Percentiles rank a stretch among this genome's conserved stretches.
Conservation (phyloP, 2,888 invertebrate genomes). For the Trissolcus japonicus region DNA sequence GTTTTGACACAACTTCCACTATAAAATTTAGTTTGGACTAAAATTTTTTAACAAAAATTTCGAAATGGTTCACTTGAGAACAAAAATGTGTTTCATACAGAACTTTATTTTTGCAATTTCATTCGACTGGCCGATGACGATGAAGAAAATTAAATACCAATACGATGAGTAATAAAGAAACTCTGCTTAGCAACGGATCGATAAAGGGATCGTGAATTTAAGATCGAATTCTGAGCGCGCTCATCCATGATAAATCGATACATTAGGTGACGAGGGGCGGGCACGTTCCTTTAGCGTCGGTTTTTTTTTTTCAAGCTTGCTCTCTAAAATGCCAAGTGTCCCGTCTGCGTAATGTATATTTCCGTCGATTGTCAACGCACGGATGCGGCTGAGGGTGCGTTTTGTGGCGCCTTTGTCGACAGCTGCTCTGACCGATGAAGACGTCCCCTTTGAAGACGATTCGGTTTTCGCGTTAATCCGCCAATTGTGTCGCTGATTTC, state of each 20-base stretch:
- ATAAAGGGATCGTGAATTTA: too few relatives aligned
- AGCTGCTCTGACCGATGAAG: slow-evolving; percentile 53
- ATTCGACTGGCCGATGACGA: too few relatives aligned
- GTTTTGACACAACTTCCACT: too few relatives aligned
- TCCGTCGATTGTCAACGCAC: slow-evolving; percentile 29
- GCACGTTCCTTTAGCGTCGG: slow-evolving; percentile 29
- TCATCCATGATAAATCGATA: slow-evolving; percentile 49
- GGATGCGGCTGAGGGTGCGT: slow-evolving; percentile 19
- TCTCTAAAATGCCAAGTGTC: slow-evolving; percentile 5
- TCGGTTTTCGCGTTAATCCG: slow-evolving; percentile 43
- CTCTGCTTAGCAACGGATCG: too few relatives aligned
- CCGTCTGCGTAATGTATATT: slow-evolving; percentile 40
- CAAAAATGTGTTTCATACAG: too few relatives aligned
- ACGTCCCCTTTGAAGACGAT: slow-evolving; percentile 25
- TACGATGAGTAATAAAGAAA: too few relatives aligned
- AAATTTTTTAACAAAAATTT: too few relatives aligned
- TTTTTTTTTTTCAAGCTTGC: slow-evolving; percentile 23
- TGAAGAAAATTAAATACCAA: too few relatives aligned
- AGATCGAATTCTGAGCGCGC: slow-evolving; percentile 10
- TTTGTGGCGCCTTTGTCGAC: slow-evolving; percentile 41
- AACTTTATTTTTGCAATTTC: too few relatives aligned
- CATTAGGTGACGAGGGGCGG: slow-evolving; percentile 10
- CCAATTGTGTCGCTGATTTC: slow-evolving; percentile 52
- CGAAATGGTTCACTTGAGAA: too few relatives aligned
- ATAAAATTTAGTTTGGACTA: too few relatives aligned